These are phyloP conservation scores for Spinibarbus caldwelli DNA, from an alignment of 2,797 vertebrate genomes.

Conservation along the genomic window DNA sequence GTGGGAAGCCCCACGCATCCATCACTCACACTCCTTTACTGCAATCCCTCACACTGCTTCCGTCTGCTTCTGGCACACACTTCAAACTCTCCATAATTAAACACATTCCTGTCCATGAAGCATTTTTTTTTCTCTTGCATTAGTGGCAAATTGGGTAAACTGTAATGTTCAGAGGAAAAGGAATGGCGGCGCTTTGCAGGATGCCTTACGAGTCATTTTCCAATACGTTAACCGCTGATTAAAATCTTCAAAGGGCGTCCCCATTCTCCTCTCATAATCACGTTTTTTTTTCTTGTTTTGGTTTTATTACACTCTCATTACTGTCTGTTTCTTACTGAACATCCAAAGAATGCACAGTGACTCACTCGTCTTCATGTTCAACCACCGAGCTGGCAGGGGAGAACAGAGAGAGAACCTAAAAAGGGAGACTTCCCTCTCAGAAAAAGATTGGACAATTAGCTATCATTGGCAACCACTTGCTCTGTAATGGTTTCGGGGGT, in stretches of 20 bases:
- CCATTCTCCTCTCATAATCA: conserved; percentile 21
- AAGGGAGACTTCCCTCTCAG: conserved; percentile 39
- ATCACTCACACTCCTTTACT: conserved; percentile 33
- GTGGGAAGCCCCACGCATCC: conserved; percentile 50
- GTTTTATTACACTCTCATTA: conserved; percentile 53
- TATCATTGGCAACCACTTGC: conserved; percentile 41
- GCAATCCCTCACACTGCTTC: conserved; percentile 20
- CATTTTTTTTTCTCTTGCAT: conserved; percentile 9
- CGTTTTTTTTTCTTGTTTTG: conserved; percentile 47
- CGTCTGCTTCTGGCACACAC: conserved; percentile 2
- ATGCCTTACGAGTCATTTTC: conserved; percentile 44
- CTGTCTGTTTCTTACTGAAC: conserved; percentile 53
- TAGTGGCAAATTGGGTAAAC: conserved; percentile 41
- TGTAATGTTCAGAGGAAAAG: conserved; percentile 28
- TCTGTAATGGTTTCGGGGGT: conserved; percentile 42
- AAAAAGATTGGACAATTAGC: conserved; percentile 50
- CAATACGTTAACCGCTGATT: conserved; percentile 50
- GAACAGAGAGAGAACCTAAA: conserved; percentile 19
- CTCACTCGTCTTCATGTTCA: conserved; percentile 55
- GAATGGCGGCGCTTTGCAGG: conserved; percentile 32
- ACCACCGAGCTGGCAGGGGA: conserved; percentile 27
- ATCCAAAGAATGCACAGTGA: conserved; percentile 53
- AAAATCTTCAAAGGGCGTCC: conserved; percentile 55
- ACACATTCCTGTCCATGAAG: conserved; percentile 27
- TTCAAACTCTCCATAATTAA: conserved; percentile 38